These are phyloP conservation scores for Sphenopsis melanotis DNA, from an alignment of 2,797 vertebrate genomes.

Conservation along the genomic window DNA sequence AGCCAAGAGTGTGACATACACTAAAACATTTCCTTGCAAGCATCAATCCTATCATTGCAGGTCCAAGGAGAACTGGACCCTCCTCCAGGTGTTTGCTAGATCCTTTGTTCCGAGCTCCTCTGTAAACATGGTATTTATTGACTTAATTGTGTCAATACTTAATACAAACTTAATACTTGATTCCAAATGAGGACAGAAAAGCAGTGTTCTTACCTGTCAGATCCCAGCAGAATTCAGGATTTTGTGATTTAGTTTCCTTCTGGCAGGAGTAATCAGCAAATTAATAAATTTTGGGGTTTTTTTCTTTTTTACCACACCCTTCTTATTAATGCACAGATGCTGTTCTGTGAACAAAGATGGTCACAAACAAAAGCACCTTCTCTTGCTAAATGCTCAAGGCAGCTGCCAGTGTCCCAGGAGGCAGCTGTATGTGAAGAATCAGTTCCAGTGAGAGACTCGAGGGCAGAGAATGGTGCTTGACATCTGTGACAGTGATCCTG, in stretches of 20 bases:
- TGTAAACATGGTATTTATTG: background rate
- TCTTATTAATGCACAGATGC: background rate
- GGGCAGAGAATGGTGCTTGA: background rate
- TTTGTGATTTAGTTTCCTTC: background rate
- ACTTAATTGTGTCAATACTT: background rate
- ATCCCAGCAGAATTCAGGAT: background rate
- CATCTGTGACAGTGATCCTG: background rate
- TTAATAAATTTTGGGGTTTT: background rate
- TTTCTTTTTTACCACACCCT: background rate
- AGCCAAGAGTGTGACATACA: background rate
- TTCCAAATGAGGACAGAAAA: background rate
- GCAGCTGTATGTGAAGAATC: background rate
- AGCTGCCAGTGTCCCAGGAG: background rate
- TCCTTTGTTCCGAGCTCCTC: background rate
- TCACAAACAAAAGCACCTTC: background rate
- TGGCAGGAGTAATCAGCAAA: background rate
- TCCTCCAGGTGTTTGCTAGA: background rate
- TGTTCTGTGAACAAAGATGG: background rate
- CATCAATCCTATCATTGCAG: background rate
- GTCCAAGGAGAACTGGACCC: background rate
- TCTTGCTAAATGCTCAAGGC: background rate
- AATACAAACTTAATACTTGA: no score
- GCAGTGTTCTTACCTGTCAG: background rate
- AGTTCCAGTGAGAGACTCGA: background rate
- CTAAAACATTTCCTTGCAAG: background rate